Conservation (phyloP, 2,888 invertebrate genomes). For the Doris montereyensis region DNA sequence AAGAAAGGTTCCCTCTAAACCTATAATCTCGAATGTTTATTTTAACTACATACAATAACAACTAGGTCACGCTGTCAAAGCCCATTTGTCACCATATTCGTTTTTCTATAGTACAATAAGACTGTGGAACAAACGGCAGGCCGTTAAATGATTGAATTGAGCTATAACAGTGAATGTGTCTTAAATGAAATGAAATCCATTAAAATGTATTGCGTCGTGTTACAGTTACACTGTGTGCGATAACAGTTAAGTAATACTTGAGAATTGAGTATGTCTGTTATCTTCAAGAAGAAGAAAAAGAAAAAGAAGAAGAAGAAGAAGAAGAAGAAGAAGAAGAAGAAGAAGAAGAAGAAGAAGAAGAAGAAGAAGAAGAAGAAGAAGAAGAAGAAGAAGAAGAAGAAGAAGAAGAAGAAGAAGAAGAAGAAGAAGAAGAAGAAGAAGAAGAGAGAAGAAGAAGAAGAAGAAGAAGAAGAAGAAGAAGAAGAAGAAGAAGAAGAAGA, state of each 20-base stretch:
- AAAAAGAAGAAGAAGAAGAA: neutral
- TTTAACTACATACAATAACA: too few species aligned
- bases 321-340: neutral
- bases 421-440: neutral
- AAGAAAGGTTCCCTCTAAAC: too few species aligned
- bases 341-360: neutral
- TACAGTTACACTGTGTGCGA: neutral
- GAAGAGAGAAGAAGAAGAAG: neutral
- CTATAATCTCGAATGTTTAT: too few species aligned
- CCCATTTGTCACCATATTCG: too few species aligned
- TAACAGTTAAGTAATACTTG: neutral
- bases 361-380: neutral
- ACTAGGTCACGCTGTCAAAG: too few species aligned
- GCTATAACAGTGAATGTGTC: neutral
- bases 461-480: neutral
- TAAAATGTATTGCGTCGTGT: neutral
- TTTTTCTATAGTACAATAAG: too few species aligned
- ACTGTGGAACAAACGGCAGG: too few species aligned
- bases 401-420: neutral
- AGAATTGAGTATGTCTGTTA: neutral
- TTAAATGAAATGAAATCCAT: neutral
- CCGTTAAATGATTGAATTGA: too few species aligned
- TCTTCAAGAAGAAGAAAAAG: neutral
- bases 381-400: neutral
- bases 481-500: neutral